Evolutionary conservation across 2,113 vertebrate species (phyloP).

Genomic region (Sander lucioperca): DNA sequence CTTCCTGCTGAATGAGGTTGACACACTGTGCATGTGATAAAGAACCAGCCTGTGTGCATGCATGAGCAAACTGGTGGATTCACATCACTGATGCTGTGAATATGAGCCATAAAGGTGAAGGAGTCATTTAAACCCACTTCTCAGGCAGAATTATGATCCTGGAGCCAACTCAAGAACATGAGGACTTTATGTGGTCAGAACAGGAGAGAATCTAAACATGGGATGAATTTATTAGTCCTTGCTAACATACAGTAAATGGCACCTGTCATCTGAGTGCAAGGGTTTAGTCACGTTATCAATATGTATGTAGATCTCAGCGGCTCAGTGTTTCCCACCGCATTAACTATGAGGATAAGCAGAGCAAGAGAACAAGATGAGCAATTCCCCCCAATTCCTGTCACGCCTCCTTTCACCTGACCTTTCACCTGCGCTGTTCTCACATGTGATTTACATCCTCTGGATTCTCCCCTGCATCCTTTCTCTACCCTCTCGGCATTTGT

Average conservation of each 20-base stretch:
- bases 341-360: slow-evolving; percentile 25
- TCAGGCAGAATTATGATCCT: slow-evolving; percentile 37
- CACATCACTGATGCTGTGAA: slow-evolving; percentile 13
- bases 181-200: slow-evolving; percentile 26
- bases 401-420: neutral
- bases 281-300: slow-evolving; percentile 45
- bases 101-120: slow-evolving; percentile 48
- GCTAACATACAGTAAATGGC: slow-evolving; percentile 46
- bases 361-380: neutral
- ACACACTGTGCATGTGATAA: slow-evolving; percentile 37
- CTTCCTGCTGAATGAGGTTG: slow-evolving; percentile 43
- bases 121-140: slow-evolving; percentile 46
- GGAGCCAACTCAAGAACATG: slow-evolving; percentile 14
- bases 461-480: slow-evolving; percentile 24
- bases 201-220: slow-evolving; percentile 32
- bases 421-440: slow-evolving; percentile 29
- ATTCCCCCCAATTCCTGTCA: neutral
- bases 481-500: slow-evolving; percentile 26
- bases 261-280: slow-evolving; percentile 40
- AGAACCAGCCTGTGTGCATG: slow-evolving; percentile 16
- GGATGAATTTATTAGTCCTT: slow-evolving; percentile 40
- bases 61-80: slow-evolving; percentile 47
- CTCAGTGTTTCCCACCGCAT: neutral
- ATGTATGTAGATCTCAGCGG: slow-evolving; percentile 38
- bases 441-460: slow-evolving; percentile 25